Percentiles rank a stretch among this genome's conserved stretches.
Evolutionary conservation across 1,140 invertebrate genomes (phyloP).

Genomic region (Whitmania pigra): DNA sequence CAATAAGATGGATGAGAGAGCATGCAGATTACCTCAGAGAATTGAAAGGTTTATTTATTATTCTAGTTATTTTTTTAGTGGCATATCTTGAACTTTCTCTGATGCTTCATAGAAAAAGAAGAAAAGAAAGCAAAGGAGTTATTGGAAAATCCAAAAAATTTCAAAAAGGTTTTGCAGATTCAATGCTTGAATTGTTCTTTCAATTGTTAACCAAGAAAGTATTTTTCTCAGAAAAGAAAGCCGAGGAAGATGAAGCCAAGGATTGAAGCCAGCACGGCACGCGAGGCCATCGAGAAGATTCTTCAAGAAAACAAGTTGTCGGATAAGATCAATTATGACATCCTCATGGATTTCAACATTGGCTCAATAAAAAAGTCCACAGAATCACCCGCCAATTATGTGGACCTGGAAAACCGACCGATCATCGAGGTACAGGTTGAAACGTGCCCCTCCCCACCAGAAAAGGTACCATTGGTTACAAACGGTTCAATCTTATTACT

Average conservation of each 20-base stretch:
- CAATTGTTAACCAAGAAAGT: too few relatives aligned
- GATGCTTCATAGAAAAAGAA: constrained; percentile 54
- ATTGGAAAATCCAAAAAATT: constrained; percentile 21
- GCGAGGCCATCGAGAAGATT: constrained; percentile 85
- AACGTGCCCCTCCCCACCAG: too few relatives aligned
- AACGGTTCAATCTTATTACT: too few relatives aligned
- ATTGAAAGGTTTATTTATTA: constrained; percentile 54
- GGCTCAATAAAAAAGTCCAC: too few relatives aligned
- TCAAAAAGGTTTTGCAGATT: constrained; percentile 16
- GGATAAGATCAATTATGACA: constrained; percentile 93
- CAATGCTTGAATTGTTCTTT: background rate
- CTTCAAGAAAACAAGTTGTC: constrained; percentile 86
- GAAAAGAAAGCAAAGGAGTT: constrained; percentile 43
- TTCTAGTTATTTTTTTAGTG: background rate
- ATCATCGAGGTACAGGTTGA: too few relatives aligned
- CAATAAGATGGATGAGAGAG: constrained; percentile 64
- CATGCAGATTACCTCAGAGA: constrained; percentile 70
- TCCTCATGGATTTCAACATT: constrained; percentile 64
- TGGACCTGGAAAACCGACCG: too few relatives aligned
- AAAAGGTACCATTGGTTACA: too few relatives aligned
- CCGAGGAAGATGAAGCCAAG: background rate
- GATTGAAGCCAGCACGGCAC: constrained; percentile 57
- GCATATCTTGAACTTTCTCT: background rate
- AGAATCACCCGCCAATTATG: too few relatives aligned
- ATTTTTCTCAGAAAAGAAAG: constrained; percentile 2